Conservation (phyloP, 2,888 invertebrate species). For the Monoplex corrugatus region DNA sequence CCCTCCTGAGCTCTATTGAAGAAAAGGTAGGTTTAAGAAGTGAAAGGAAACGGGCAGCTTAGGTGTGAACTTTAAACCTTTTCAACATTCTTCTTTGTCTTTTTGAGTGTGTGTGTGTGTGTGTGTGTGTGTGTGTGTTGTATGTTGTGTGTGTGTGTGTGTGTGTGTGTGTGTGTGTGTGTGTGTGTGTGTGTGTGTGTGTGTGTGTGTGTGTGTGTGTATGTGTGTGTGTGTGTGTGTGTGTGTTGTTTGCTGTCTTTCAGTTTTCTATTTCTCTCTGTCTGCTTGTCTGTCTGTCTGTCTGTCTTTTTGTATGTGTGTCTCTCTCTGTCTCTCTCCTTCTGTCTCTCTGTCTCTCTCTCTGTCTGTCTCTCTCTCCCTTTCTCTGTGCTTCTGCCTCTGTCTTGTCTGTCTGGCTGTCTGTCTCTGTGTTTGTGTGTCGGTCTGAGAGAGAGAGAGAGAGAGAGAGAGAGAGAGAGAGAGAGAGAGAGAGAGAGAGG, state of each 20-base stretch:
- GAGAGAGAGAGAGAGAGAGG: neutral
- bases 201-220: neutral
- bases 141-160: neutral
- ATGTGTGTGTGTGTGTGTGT: neutral
- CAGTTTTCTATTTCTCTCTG: too few relatives aligned
- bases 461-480: neutral
- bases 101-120: too few relatives aligned
- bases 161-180: neutral
- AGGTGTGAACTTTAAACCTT: too few relatives aligned
- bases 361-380: neutral
- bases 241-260: too few relatives aligned
- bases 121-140: too few relatives aligned
- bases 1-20: too few relatives aligned
- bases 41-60: too few relatives aligned
- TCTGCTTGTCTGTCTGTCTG: neutral
- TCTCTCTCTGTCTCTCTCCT: neutral
- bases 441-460: neutral
- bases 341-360: neutral
- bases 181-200: neutral
- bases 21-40: too few relatives aligned
- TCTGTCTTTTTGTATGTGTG: neutral
- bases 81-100: too few relatives aligned
- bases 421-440: too few relatives aligned
- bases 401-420: neutral
- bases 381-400: neutral